phyloP scores from a whole-genome alignment of 2,113 vertebrate species.

The Larimichthys crocea region DNA sequence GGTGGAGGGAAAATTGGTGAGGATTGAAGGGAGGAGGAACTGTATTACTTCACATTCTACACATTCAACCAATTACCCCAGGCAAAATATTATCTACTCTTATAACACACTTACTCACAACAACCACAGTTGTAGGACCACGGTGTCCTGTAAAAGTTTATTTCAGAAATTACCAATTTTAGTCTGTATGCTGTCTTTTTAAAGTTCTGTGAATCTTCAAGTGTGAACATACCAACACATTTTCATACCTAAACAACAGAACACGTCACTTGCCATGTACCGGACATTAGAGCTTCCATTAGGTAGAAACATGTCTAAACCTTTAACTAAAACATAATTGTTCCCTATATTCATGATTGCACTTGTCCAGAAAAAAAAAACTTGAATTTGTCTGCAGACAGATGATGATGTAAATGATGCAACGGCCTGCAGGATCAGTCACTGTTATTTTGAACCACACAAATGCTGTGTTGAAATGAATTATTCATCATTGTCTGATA shows the following conservation, averaged over 20 bases:
- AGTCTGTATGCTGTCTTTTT: neutral
- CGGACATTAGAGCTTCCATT: neutral
- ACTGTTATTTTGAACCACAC: conserved; percentile 4
- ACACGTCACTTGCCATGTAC: too few relatives aligned
- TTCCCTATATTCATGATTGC: neutral
- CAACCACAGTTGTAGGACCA: neutral
- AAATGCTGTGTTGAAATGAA: conserved; percentile 28
- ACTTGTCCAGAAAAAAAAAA: neutral
- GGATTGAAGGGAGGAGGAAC: neutral
- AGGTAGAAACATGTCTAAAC: neutral
- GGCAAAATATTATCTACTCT: neutral
- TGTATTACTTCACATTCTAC: neutral
- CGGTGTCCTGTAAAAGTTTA: neutral
- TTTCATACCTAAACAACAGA: too few relatives aligned
- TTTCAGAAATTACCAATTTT: neutral
- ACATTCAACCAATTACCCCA: neutral
- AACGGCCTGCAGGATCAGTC: neutral
- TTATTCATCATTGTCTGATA: conserved; percentile 17
- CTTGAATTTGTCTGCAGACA: neutral
- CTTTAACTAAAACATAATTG: too few relatives aligned
- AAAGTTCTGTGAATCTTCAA: neutral
- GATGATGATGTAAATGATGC: neutral
- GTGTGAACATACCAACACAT: neutral
- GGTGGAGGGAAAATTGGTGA: neutral
- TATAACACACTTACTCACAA: too few relatives aligned